Base-by-base conservation (phyloP, 92 coral and sea anemone genomes). In the Siderastrea radians region DNA sequence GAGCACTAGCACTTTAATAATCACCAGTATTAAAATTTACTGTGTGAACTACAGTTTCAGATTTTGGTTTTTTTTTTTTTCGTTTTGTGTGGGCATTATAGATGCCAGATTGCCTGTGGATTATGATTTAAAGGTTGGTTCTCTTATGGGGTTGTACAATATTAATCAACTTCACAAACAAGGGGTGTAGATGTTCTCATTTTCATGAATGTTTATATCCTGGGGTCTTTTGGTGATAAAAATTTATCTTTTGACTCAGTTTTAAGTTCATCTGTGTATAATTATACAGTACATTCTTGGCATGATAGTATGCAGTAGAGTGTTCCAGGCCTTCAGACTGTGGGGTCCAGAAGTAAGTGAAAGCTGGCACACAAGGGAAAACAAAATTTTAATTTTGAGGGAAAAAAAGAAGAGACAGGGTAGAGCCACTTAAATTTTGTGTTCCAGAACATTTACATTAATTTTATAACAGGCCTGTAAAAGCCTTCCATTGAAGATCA, bases 81-180 rank as follows among this genome's bases (percentile, higher is more conserved):
- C 13, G 7, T 49, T 52, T 16, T 81, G 68, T 69, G 62, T 69
- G 69, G 75, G 48, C 12, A 66, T 66, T 67, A 50, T 6, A 50
- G 53, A 82, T 55, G 38, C 68, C 15, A 57, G 55, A 47, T 68
- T 55, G 55, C 76, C 54, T 81, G 75, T 54, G 68, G 85, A 68
- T 81, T 68, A 51, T 68, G 73, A 55, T 55, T 64, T 64, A 50
- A 57, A 82, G 57, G 67, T 77, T 69, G 44, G 51, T 16, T 15
- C 2, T 51, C 38, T 13, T 17, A 11, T 79, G 6, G 70, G 60
- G 17, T 58, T 52, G 55, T 82, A 46, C 76, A 57, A 82, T 69
- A 70, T 82, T 70, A 54, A 68, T 70, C 54, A 70, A 82, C 86
- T 70, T 72, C 78, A 57, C 49, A 16, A 70, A 68, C n/a, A 69